Base-by-base conservation (phyloP, 2,113 vertebrate genomes). In the Dicerorhinus sumatrensis region DNA sequence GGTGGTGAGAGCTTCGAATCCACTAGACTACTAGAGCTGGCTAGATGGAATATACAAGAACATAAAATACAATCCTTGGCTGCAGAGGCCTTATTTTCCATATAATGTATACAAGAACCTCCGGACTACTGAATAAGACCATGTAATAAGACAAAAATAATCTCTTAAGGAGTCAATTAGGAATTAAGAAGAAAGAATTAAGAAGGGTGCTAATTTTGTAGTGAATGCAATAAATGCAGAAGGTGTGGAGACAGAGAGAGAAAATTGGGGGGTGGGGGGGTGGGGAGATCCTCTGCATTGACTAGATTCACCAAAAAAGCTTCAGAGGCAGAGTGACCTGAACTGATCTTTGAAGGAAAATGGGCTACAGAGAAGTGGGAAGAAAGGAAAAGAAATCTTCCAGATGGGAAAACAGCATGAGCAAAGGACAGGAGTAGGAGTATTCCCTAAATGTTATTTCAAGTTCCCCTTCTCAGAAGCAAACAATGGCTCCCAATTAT, bases 351-450 rank as follows among this genome's bases (percentile, higher is more conserved):
- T 84, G 12, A 95, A 91, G 29, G 20, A 80, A 95, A 89, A 87
- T 87, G n/a, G 63, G 69, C 67, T 89, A 92, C 85, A 86, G 80
- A 94, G 75, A 92, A n/a, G n/a, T 80, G 14, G n/a, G 73, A 93
- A 72, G 17, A 89, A 85, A 92, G 85, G 77, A 92, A 97, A 84
- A 96, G 36, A 96, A 87, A 93, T 36, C 81, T 81, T 83, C 60
- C 94, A 96, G 92, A 97, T 97, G 87, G 95, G 80, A 92, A 87
- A 98, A 88, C 76, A 91, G 95, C 84, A 89, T 67, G 95, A 92
- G 70, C 87, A 73, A 86, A 94, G 85, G 89, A 84, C 48, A 85
- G 31, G 69, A 96, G 92, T 92, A 93, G 96, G 86, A 97, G 88
- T 93, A 63, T 75, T 96, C 80, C 85, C 90, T 91, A 76, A 96